Evolutionary conservation across 2,797 vertebrate genomes (phyloP).

Genomic region (Steatocranus sp.): DNA sequence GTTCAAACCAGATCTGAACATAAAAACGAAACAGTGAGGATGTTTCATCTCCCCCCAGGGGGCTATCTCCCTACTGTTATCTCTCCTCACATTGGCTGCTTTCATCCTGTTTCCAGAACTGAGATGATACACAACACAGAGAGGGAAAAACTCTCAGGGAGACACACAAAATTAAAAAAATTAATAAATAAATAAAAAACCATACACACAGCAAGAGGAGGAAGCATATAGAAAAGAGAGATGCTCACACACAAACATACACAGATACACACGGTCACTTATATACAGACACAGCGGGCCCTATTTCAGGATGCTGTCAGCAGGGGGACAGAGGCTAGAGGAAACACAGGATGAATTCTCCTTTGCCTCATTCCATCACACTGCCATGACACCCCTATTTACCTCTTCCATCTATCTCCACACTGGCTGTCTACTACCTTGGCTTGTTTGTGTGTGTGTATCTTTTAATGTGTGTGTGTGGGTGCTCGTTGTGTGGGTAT

Average conservation of each 20-base stretch:
- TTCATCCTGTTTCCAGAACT: conserved; percentile 46
- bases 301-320: conserved; percentile 74
- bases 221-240: conserved; percentile 10
- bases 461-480: neutral
- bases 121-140: conserved; percentile 30
- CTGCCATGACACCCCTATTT: conserved; percentile 74
- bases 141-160: conserved; percentile 1
- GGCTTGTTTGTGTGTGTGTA: conserved; percentile 9
- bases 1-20: conserved; percentile 44
- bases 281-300: conserved; percentile 60
- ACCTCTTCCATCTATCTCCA: conserved; percentile 72
- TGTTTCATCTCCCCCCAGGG: conserved; percentile 37
- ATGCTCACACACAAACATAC: neutral
- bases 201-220: neutral
- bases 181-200: neutral
- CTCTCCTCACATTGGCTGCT: conserved; percentile 26
- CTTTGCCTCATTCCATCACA: conserved; percentile 74
- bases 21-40: conserved; percentile 34
- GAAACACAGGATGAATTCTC: conserved; percentile 75
- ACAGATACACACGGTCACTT: conserved; percentile 15
- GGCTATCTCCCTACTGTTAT: conserved; percentile 21
- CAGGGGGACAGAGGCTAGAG: conserved; percentile 64
- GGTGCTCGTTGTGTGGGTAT: neutral
- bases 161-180: conserved; percentile 2
- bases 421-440: conserved; percentile 54